phyloP scores from a whole-genome alignment of 1,140 invertebrate genomes.

The Littorina saxatilis region DNA sequence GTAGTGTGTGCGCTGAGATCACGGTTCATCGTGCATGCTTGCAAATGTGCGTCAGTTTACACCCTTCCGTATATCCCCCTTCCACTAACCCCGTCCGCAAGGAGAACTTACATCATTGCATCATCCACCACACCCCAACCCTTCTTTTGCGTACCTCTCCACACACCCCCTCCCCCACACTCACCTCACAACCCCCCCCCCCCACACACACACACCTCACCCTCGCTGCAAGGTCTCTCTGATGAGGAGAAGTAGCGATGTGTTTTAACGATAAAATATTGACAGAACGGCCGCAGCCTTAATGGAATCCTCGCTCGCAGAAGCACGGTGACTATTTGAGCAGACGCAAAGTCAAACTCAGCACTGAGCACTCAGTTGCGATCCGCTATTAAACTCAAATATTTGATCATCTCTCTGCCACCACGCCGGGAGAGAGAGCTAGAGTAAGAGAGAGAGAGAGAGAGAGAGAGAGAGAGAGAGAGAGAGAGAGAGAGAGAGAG shows the following conservation, averaged over 20 bases:
- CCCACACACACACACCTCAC: neutral
- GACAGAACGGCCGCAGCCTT: constrained; percentile 21
- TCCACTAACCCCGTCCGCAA: neutral
- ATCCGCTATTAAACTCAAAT: constrained; percentile 35
- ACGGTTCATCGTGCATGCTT: too few relatives aligned
- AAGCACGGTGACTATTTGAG: constrained; percentile 18
- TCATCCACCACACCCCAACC: neutral
- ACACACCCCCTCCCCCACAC: neutral
- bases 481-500: too few relatives aligned
- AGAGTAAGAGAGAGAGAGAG: too few relatives aligned
- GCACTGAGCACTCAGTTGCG: neutral
- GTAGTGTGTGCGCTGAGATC: neutral
- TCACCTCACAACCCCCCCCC: neutral
- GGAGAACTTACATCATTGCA: too few relatives aligned
- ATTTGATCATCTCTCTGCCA: constrained; percentile 26
- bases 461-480: too few relatives aligned
- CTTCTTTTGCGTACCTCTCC: neutral
- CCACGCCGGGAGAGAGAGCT: neutral
- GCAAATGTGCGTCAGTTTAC: too few relatives aligned
- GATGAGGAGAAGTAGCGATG: neutral
- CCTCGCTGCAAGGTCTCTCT: neutral
- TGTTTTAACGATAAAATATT: constrained; percentile 40
- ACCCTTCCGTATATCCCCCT: neutral
- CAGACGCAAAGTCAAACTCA: constrained; percentile 29
- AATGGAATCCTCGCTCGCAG: constrained; percentile 3